Conservation (phyloP, 2,888 invertebrate species). For the Pherbina coryleti region DNA sequence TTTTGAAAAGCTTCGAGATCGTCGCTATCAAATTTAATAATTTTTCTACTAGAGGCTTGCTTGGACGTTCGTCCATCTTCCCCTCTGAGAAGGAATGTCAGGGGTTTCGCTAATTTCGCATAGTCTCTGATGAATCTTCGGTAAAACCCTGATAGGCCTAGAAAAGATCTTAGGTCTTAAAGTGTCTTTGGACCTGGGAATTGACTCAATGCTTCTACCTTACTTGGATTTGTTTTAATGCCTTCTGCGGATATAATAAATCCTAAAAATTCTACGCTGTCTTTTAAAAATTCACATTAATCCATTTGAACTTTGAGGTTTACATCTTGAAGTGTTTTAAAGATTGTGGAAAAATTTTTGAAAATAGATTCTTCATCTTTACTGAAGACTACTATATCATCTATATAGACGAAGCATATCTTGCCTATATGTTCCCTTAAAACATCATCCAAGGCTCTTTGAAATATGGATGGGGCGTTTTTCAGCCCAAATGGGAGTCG, state of each 20-base stretch:
- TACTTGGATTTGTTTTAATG: conserved; percentile 4
- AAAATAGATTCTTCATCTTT: no score
- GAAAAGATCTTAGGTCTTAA: conserved; percentile 30
- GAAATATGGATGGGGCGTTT: conserved; percentile 35
- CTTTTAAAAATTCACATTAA: no score
- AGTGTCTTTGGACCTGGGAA: conserved; percentile 8
- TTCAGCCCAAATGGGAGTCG: conserved; percentile 32
- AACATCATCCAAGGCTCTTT: conserved; percentile 33
- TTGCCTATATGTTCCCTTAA: conserved; percentile 27
- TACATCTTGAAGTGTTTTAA: no score
- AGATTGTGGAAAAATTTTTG: neutral
- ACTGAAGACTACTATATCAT: conserved; percentile 9
- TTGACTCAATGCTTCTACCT: neutral
- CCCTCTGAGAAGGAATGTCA: conserved; percentile 46
- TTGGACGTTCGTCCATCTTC: conserved; percentile 45
- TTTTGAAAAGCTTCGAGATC: conserved; percentile 43
- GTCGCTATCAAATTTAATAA: conserved; percentile 36
- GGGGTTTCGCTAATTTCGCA: conserved; percentile 45
- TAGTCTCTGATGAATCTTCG: conserved; percentile 45
- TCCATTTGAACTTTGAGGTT: no score
- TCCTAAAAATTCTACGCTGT: no score
- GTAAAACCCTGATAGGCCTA: conserved; percentile 16
- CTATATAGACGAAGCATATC: conserved; percentile 31
- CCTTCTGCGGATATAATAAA: no score
- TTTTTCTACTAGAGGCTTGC: conserved; percentile 40